Percentiles rank a stretch among this genome's conserved stretches.
Conservation (phyloP, 2,113 vertebrate genomes). For the Hippoglossus stenolepis region DNA sequence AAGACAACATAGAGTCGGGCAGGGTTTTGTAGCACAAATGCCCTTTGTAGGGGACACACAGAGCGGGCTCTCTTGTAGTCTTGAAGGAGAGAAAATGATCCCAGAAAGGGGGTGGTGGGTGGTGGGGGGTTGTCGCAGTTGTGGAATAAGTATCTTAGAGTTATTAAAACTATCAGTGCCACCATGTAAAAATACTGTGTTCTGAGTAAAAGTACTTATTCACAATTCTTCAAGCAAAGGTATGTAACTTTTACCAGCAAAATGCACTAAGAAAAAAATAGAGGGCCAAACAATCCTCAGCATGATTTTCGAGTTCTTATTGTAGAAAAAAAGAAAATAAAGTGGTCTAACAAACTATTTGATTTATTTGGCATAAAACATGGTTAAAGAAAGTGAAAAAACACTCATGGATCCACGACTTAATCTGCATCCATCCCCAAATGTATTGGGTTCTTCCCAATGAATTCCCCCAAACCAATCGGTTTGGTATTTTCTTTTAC, state of each 20-base stretch:
- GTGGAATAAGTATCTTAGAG: neutral
- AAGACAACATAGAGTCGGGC: constrained; percentile 65
- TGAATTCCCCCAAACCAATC: too few relatives aligned
- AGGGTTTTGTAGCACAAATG: constrained; percentile 55
- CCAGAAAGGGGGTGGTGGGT: constrained; percentile 1
- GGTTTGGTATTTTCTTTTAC: too few relatives aligned
- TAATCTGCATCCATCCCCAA: too few relatives aligned
- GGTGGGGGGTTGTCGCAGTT: constrained; percentile 26
- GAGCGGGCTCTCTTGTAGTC: constrained; percentile 26
- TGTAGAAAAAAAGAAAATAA: too few relatives aligned
- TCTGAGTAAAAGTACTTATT: neutral
- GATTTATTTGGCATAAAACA: too few relatives aligned
- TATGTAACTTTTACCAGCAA: neutral
- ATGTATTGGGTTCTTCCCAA: too few relatives aligned
- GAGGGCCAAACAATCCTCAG: too few relatives aligned
- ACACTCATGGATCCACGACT: too few relatives aligned
- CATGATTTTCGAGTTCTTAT: too few relatives aligned
- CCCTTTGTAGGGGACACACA: constrained; percentile 57
- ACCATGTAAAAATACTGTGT: neutral
- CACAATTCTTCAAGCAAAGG: neutral
- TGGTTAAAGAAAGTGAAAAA: too few relatives aligned
- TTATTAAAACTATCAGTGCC: neutral
- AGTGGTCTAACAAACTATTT: too few relatives aligned
- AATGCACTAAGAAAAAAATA: neutral
- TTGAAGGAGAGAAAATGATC: constrained; percentile 7